Conservation (phyloP, 2,888 invertebrate genomes). For the Zygothrica quintamaculata region DNA sequence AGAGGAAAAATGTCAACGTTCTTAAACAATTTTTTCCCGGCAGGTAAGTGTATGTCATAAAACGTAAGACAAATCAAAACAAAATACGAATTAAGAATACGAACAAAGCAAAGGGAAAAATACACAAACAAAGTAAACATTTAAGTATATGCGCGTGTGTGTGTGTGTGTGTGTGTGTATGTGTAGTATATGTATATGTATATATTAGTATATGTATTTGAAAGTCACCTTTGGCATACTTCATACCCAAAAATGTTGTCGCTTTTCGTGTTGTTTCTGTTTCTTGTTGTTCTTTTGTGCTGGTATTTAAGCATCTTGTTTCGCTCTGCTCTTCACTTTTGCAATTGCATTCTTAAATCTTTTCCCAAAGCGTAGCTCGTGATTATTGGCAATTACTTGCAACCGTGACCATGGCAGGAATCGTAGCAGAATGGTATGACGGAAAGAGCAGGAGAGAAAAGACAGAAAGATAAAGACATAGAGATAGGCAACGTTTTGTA, state of each 20-base stretch:
- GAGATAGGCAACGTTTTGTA: background rate
- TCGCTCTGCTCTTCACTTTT: constrained; percentile 32
- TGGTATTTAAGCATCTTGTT: constrained; percentile 2
- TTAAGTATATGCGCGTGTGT: too few relatives aligned
- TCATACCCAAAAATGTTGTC: constrained; percentile 31
- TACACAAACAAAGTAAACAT: constrained; percentile 16
- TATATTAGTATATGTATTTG: constrained; percentile 44
- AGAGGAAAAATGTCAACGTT: constrained; percentile 84
- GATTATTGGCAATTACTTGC: constrained; percentile 74
- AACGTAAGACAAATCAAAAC: constrained; percentile 37
- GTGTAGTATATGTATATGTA: too few relatives aligned
- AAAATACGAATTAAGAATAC: constrained; percentile 38
- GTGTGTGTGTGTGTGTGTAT: constrained; percentile 16
- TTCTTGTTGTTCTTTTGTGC: constrained; percentile 14
- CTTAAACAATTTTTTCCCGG: constrained; percentile 85
- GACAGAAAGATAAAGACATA: constrained; percentile 11
- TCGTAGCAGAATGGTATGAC: constrained; percentile 30
- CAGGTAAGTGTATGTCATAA: constrained; percentile 79
- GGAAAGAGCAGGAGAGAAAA: constrained; percentile 12
- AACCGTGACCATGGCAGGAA: constrained; percentile 54
- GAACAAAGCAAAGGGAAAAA: constrained; percentile 13
- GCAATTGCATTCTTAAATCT: constrained; percentile 55
- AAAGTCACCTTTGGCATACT: constrained; percentile 80
- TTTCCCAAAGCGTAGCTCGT: constrained; percentile 36
- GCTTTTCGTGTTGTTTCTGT: constrained; percentile 15